Percentiles rank a stretch among this genome's conserved stretches.
Evolutionary conservation across 2,888 invertebrate species (phyloP).

Genomic region (Cacoxenus indagator): DNA sequence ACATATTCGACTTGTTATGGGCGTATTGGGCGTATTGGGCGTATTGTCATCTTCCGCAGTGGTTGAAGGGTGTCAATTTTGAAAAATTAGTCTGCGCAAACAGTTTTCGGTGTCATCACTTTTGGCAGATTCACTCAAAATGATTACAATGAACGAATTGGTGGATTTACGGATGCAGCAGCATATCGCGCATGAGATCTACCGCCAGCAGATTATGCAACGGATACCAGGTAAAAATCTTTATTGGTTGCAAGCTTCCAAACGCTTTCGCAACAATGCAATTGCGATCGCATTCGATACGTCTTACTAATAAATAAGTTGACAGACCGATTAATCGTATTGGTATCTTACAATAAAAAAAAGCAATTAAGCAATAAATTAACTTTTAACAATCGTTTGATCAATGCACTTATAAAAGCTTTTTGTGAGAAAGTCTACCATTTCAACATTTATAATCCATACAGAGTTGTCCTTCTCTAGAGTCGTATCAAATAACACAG

Average conservation of each 20-base stretch:
- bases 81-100: slow-evolving; percentile 5
- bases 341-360: neutral
- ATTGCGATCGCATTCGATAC: neutral
- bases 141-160: slow-evolving; percentile 68
- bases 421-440: too few relatives aligned
- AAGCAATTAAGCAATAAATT: neutral
- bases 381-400: too few relatives aligned
- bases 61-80: slow-evolving; percentile 17
- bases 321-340: neutral
- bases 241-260: neutral
- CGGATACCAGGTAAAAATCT: slow-evolving; percentile 63
- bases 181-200: slow-evolving; percentile 68
- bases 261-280: neutral
- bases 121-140: slow-evolving; percentile 22
- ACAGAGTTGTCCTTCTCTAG: too few relatives aligned
- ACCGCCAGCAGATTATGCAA: slow-evolving; percentile 69
- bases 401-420: neutral
- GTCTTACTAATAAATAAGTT: neutral
- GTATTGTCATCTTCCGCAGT: neutral
- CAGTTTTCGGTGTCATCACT: neutral
- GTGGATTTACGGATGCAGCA: slow-evolving; percentile 69
- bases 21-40: neutral
- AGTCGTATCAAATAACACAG: too few relatives aligned
- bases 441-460: too few relatives aligned
- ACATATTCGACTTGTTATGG: neutral